Conservation (phyloP, 1,140 invertebrate genomes). For the Eupeodes corollae region DNA sequence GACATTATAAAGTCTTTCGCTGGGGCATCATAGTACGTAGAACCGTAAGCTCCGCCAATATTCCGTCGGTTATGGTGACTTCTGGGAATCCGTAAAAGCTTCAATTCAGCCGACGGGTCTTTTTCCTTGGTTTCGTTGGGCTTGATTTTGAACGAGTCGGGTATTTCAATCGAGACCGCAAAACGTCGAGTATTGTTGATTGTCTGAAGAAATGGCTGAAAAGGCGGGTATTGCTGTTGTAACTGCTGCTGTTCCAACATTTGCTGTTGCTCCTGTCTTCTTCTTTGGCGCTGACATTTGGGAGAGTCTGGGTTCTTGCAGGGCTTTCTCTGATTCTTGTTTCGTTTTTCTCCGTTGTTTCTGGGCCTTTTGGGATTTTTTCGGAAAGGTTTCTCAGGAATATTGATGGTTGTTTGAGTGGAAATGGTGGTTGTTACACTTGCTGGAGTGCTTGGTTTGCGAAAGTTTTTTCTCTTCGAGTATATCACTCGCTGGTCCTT, state of each 20-base stretch:
- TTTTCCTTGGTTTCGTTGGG: constrained; percentile 3
- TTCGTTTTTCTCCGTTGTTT: background rate
- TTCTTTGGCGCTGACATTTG: constrained; percentile 25
- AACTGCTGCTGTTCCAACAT: constrained; percentile 25
- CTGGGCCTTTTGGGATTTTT: background rate
- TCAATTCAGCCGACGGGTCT: constrained; percentile 4
- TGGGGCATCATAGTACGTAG: background rate
- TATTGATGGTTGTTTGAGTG: constrained; percentile 1
- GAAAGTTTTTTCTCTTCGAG: too few species aligned
- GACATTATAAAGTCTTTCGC: background rate
- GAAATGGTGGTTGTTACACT: constrained; percentile 7
- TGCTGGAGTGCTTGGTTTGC: background rate
- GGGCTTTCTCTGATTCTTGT: background rate
- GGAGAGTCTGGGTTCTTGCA: constrained; percentile 22
- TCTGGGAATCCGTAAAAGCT: constrained; percentile 18
- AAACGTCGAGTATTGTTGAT: constrained; percentile 30
- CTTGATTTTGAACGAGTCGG: constrained; percentile 24
- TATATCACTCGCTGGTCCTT: background rate
- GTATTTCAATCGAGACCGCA: constrained; percentile 30
- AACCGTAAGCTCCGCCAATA: constrained; percentile 7
- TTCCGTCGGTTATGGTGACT: constrained; percentile 18
- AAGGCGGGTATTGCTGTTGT: constrained; percentile 17
- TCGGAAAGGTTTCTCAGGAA: background rate
- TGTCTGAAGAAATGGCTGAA: constrained; percentile 26
- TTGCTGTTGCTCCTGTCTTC: constrained; percentile 26